Conservation (phyloP, 2,797 vertebrate genomes). For the Botia almorhae region DNA sequence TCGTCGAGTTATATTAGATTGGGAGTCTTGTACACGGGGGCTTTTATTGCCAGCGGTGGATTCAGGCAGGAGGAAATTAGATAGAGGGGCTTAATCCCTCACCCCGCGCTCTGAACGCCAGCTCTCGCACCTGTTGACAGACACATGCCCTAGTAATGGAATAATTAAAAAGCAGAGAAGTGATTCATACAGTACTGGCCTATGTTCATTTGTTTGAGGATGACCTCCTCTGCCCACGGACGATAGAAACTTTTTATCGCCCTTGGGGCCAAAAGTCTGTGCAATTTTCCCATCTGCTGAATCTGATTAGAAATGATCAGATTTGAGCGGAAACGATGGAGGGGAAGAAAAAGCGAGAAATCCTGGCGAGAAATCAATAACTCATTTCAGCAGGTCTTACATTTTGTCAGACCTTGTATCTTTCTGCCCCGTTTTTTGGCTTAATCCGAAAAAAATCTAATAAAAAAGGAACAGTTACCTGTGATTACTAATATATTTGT, state of each 20-base stretch:
- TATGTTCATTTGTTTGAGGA: constrained; percentile 28
- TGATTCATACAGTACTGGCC: constrained; percentile 43
- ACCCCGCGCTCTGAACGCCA: constrained; percentile 20
- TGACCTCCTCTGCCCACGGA: constrained; percentile 35
- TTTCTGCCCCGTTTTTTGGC: constrained; percentile 41
- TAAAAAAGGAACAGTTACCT: constrained; percentile 48
- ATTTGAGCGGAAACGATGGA: constrained; percentile 57
- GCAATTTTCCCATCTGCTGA: constrained; percentile 55
- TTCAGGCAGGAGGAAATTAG: constrained; percentile 54
- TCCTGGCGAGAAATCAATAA: constrained; percentile 73
- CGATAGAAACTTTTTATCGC: constrained; percentile 28
- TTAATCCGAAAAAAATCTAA: constrained; percentile 52
- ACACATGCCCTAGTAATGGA: constrained; percentile 50
- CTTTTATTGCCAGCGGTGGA: constrained; percentile 51
- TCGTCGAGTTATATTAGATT: constrained; percentile 76
- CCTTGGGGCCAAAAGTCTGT: constrained; percentile 42
- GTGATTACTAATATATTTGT: constrained; percentile 45
- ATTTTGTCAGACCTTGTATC: constrained; percentile 62
- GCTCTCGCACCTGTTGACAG: constrained; percentile 56
- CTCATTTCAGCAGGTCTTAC: constrained; percentile 72
- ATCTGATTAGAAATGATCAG: constrained; percentile 61
- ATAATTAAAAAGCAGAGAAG: constrained; percentile 57
- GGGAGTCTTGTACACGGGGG: constrained; percentile 52
- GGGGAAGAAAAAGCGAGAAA: constrained; percentile 52
- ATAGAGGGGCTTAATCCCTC: constrained; percentile 53